Evolutionary conservation across 2,888 invertebrate genomes (phyloP).

Genomic region (Hofmannophila pseudospretella): DNA sequence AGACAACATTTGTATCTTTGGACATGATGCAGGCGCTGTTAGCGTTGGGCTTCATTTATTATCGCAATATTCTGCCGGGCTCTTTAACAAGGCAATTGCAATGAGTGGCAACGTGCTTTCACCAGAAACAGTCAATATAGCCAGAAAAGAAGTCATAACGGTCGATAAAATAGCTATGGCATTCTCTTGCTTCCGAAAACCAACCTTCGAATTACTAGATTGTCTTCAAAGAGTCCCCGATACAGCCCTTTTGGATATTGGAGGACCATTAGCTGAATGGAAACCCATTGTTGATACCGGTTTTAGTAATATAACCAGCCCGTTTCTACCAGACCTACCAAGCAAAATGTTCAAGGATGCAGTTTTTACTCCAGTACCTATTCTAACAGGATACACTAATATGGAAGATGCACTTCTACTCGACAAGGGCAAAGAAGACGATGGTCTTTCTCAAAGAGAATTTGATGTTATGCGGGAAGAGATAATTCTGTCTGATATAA

Average conservation of each 20-base stretch:
- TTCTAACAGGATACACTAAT: conserved; percentile 87
- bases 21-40: conserved; percentile 88
- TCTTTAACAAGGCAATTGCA: conserved; percentile 86
- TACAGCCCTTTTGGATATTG: conserved; percentile 78
- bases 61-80: conserved; percentile 80
- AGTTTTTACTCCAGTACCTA: conserved; percentile 81
- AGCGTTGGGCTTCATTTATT: conserved; percentile 88
- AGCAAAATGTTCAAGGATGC: conserved; percentile 79
- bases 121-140: conserved; percentile 79
- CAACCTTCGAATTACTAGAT: conserved; percentile 81
- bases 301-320: conserved; percentile 80
- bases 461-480: conserved; percentile 82
- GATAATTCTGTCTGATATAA: conserved; percentile 79
- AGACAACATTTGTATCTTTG: conserved; percentile 86
- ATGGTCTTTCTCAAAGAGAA: conserved; percentile 77
- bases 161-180: conserved; percentile 81
- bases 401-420: conserved; percentile 88
- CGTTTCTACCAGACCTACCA: conserved; percentile 84
- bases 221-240: conserved; percentile 82
- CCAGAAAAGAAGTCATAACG: conserved; percentile 78
- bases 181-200: conserved; percentile 83
- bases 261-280: conserved; percentile 81
- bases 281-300: conserved; percentile 87
- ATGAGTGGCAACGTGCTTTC: conserved; percentile 88
- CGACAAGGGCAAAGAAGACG: conserved; percentile 77